A percentile compares a stretch with the other conserved stretches of the same genome.
These are phyloP conservation scores for Pelecanoides urinatrix DNA, from an alignment of 2,113 vertebrate species.

Conservation along the genomic window DNA sequence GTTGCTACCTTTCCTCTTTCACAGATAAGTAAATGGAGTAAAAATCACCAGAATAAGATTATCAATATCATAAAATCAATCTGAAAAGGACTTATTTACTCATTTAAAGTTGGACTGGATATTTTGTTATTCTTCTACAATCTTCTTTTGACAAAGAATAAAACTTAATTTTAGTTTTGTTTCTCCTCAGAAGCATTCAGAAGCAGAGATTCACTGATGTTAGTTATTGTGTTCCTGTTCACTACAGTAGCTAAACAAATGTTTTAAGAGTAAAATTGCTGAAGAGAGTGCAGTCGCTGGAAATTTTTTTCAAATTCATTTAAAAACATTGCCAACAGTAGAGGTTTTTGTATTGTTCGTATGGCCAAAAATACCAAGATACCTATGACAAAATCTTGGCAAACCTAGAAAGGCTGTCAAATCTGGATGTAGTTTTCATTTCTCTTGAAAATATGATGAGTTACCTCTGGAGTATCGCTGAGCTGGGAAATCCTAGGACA, in stretches of 20 bases:
- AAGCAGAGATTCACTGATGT: neutral
- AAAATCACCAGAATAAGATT: neutral
- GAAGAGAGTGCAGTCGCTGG: neutral
- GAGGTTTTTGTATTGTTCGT: neutral
- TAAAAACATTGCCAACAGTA: neutral
- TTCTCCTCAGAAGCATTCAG: neutral
- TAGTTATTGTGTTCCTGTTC: neutral
- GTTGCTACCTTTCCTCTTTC: neutral
- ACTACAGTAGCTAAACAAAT: neutral
- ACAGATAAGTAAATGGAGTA: neutral
- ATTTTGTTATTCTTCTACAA: neutral
- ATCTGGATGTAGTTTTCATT: neutral
- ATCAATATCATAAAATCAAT: neutral
- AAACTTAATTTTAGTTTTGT: neutral
- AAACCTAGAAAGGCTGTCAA: neutral
- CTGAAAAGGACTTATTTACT: neutral
- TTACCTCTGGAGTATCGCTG: neutral
- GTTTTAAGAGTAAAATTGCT: neutral
- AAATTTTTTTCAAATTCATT: neutral
- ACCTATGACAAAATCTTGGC: neutral
- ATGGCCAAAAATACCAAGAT: neutral
- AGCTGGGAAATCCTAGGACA: neutral
- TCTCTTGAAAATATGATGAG: neutral
- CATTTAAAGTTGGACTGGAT: neutral
- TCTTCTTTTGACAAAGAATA: neutral